phyloP scores from a whole-genome alignment of 2,888 invertebrate species.

The Aleiodes testaceus region DNA sequence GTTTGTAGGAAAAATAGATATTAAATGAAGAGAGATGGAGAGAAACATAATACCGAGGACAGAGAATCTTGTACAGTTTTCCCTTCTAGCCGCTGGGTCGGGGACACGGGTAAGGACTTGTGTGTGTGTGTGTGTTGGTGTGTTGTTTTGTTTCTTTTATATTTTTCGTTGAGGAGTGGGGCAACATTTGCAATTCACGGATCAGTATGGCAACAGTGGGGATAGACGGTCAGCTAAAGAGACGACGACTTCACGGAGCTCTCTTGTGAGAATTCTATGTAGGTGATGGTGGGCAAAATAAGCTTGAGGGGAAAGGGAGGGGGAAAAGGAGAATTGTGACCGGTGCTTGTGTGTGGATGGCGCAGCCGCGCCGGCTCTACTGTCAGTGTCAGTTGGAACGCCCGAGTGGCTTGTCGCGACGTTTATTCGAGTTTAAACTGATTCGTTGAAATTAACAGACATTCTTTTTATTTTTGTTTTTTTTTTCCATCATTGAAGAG shows the following conservation, averaged over 20 bases:
- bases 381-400: conserved; percentile 68
- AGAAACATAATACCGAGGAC: conserved; percentile 17
- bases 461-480: neutral
- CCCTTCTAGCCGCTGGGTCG: conserved; percentile 23
- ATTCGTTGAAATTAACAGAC: neutral
- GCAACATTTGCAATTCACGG: conserved; percentile 16
- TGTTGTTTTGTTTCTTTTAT: neutral
- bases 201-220: conserved; percentile 14
- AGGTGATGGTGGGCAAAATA: conserved; percentile 6
- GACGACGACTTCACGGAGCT: conserved; percentile 29
- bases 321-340: conserved; percentile 25
- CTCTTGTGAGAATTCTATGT: neutral
- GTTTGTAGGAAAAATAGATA: conserved; percentile 22
- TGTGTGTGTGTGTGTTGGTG: conserved; percentile 9
- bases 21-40: conserved; percentile 27
- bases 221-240: conserved; percentile 22
- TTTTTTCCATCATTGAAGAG: neutral
- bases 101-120: conserved; percentile 10
- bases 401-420: conserved; percentile 61
- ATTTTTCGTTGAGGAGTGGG: neutral
- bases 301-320: conserved; percentile 42
- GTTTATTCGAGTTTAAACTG: conserved; percentile 23
- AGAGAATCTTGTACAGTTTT: conserved; percentile 9
- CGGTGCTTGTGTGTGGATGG: conserved; percentile 62
- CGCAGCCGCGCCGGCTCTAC: conserved; percentile 60